A percentile compares a stretch with the other conserved stretches of the same genome.
These are phyloP conservation scores for Sclerodermus sp. DNA, from an alignment of 2,888 invertebrate species.

Conservation along the genomic window DNA sequence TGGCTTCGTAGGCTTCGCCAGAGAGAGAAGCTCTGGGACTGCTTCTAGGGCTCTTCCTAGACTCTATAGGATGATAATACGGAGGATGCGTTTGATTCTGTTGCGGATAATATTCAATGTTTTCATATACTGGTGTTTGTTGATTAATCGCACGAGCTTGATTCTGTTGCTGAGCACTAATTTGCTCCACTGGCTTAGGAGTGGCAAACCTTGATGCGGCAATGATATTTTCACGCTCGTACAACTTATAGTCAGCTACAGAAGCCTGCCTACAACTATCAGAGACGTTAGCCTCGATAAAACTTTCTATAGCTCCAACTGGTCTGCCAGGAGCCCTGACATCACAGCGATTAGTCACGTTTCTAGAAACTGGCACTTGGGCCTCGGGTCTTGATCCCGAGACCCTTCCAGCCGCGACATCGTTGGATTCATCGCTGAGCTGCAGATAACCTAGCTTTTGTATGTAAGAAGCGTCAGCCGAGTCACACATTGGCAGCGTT, in stretches of 20 bases:
- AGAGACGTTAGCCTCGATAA: conserved; percentile 55
- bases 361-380: conserved; percentile 48
- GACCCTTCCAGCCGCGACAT: conserved; percentile 23
- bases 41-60: conserved; percentile 55
- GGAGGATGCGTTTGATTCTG: conserved; percentile 61
- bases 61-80: conserved; percentile 65
- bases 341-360: conserved; percentile 23
- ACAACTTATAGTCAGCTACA: conserved; percentile 61
- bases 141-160: conserved; percentile 36
- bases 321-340: conserved; percentile 55
- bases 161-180: conserved; percentile 55
- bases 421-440: conserved; percentile 45
- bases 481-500: conserved; percentile 52
- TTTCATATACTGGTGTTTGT: conserved; percentile 73
- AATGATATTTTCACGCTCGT: conserved; percentile 75
- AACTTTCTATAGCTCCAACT: conserved; percentile 69
- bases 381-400: conserved; percentile 50
- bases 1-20: conserved; percentile 57
- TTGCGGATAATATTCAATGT: conserved; percentile 77
- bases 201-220: conserved; percentile 78
- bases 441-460: conserved; percentile 53
- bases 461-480: conserved; percentile 50
- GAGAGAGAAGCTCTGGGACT: conserved; percentile 53
- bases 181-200: conserved; percentile 72
- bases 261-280: conserved; percentile 37